Percentiles rank a stretch among this genome's conserved stretches.
Conservation (phyloP, 2,113 vertebrate species). For the Merops nubicus region DNA sequence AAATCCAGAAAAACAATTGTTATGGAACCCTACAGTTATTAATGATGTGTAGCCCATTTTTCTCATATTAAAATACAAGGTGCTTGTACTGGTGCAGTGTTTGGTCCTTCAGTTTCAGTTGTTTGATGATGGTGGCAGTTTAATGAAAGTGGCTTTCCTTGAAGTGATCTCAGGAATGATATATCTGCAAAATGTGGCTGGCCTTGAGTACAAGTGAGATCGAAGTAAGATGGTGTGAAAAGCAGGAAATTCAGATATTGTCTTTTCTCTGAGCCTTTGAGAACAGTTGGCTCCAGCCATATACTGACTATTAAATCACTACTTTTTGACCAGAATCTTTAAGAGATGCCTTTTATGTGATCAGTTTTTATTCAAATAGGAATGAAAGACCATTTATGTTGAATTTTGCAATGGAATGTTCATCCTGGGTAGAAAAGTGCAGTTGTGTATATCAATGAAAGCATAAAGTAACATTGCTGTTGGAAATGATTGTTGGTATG, state of each 20-base stretch:
- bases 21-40: not conserved
- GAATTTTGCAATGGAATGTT: constrained; percentile 38
- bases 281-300: constrained; percentile 30
- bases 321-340: constrained; percentile 52
- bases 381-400: constrained; percentile 30
- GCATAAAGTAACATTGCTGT: not conserved
- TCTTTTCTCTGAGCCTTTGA: not conserved
- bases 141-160: not conserved
- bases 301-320: constrained; percentile 37
- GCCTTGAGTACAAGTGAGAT: not conserved
- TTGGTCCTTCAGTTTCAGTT: not conserved
- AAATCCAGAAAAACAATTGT: not conserved
- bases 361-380: constrained; percentile 37
- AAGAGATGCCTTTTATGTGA: constrained; percentile 45
- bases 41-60: not conserved
- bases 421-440: not conserved
- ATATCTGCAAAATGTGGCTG: not conserved
- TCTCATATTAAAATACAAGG: not conserved
- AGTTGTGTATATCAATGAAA: not conserved
- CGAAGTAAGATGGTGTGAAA: not conserved
- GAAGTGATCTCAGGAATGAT: not conserved
- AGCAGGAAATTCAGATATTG: not conserved
- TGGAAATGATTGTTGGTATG: not conserved
- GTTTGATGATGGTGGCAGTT: not conserved
- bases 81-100: not conserved